Evolutionary conservation across 1,140 invertebrate species (phyloP).

Genomic region (Steinernema feltiae): DNA sequence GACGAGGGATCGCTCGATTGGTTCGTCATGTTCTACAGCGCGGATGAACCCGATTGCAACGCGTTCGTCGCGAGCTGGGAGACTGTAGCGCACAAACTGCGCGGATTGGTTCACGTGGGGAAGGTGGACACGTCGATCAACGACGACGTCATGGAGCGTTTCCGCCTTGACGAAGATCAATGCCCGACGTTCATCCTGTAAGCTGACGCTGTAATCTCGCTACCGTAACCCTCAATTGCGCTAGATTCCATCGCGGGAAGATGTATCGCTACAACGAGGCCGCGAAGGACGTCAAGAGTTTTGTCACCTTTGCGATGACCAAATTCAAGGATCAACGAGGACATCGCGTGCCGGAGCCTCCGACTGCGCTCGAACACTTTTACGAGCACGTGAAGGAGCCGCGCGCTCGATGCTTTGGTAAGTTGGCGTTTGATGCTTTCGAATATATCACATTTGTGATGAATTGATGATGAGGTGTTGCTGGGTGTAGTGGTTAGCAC

Average conservation of each 20-base stretch:
- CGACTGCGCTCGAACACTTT: slow-evolving; percentile 54
- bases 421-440: not conserved
- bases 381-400: slow-evolving; percentile 54
- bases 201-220: slow-evolving; percentile 7
- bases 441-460: no score
- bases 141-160: slow-evolving; percentile 55
- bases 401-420: slow-evolving; percentile 45
- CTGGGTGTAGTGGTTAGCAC: no score
- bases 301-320: slow-evolving; percentile 51
- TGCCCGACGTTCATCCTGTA: slow-evolving; percentile 56
- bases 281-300: slow-evolving; percentile 51
- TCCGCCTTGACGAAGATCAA: slow-evolving; percentile 51
- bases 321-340: slow-evolving; percentile 55
- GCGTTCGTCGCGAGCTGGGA: slow-evolving; percentile 53
- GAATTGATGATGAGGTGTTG: no score
- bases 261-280: slow-evolving; percentile 57
- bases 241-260: slow-evolving; percentile 57
- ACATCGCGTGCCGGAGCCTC: slow-evolving; percentile 55
- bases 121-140: slow-evolving; percentile 56
- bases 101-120: slow-evolving; percentile 54
- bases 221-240: slow-evolving; percentile 18
- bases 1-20: slow-evolving; percentile 56
- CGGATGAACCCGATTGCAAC: slow-evolving; percentile 54
- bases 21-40: slow-evolving; percentile 59
- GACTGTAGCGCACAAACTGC: slow-evolving; percentile 57